Base-by-base conservation (phyloP, 1,140 invertebrate genomes). In the Heliconius hermathena region DNA sequence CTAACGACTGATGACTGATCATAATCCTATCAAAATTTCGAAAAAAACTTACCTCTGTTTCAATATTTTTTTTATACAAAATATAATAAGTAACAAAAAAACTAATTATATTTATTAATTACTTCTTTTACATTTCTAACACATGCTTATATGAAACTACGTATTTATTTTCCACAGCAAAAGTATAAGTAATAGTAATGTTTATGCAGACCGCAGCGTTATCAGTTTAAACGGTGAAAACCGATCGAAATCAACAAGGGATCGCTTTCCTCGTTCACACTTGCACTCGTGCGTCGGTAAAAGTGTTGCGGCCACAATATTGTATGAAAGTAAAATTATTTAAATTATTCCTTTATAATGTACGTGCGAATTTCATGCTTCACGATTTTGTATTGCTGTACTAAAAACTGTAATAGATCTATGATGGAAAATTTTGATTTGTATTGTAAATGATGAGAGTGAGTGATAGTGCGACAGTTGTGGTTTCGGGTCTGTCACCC, bases 211-310 rank as follows among this genome's bases (percentile, higher is more conserved):
- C 74, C 74, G n/a, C 74, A 75, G 1, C 38, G 22, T 52, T 52
- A 74, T 60, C 54, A 41, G 13, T 49, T 29, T 75, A 66, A 75
- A 75, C 54, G 74, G 74, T 75, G 74, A 75, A 75, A 75, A 60
- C 33, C 38, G 54, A 75, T 66, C 54, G 60, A 66, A 75, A 66
- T 75, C 74, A n/a, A 54, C 60, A 54, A 29, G 74, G 74, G 22
- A 74, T 73, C 57, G 57, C 74, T 75, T 75, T 66, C 54, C 41
- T 46, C 41, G n/a, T 75, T 54, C 57, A 22, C 38, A 33, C 41
- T 46, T 46, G 57, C 26, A 75, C 57, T 52, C 29, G 52, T 36
- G 57, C 57, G n/a, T 57, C 29, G 33, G 52, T 29, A 57, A 75
- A 60, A 60, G 46, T 29, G 22, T 2, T 54, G 73, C 36, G 29